A percentile compares a stretch with the other conserved stretches of the same genome.
These are phyloP conservation scores for Popillia japonica DNA, from an alignment of 1,140 invertebrate species.

Conservation along the genomic window DNA sequence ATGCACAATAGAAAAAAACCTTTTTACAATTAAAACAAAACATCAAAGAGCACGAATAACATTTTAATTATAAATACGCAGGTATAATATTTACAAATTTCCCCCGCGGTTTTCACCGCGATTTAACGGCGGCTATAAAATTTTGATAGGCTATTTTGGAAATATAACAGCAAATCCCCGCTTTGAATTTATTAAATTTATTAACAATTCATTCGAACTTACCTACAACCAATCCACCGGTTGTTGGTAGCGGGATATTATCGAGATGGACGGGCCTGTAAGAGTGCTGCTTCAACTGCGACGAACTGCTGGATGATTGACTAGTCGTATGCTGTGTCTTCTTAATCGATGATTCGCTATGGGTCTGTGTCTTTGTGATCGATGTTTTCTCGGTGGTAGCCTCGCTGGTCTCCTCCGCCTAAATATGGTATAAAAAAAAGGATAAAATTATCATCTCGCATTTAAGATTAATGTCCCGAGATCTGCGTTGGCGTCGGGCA, in stretches of 20 bases:
- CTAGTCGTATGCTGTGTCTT: constrained; percentile 52
- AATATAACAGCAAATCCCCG: not conserved
- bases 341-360: constrained; percentile 39
- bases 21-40: not conserved
- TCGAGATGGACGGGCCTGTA: constrained; percentile 74
- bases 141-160: not conserved
- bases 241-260: constrained; percentile 76
- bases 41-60: not conserved
- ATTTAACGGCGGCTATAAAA: not conserved
- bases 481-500: too few species aligned
- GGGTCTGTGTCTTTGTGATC: constrained; percentile 49
- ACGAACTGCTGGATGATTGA: constrained; percentile 56
- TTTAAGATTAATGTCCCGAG: too few species aligned
- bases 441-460: too few species aligned
- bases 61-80: not conserved
- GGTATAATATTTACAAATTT: not conserved
- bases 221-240: constrained; percentile 77
- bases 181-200: too few species aligned
- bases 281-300: constrained; percentile 54
- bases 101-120: too few species aligned
- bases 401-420: constrained; percentile 58
- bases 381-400: constrained; percentile 53
- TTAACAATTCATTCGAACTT: constrained; percentile 51
- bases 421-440: constrained; percentile 47
- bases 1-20: not conserved